Conservation (phyloP, 92 coral and sea anemone species). For the Zoanthus gigantus region DNA sequence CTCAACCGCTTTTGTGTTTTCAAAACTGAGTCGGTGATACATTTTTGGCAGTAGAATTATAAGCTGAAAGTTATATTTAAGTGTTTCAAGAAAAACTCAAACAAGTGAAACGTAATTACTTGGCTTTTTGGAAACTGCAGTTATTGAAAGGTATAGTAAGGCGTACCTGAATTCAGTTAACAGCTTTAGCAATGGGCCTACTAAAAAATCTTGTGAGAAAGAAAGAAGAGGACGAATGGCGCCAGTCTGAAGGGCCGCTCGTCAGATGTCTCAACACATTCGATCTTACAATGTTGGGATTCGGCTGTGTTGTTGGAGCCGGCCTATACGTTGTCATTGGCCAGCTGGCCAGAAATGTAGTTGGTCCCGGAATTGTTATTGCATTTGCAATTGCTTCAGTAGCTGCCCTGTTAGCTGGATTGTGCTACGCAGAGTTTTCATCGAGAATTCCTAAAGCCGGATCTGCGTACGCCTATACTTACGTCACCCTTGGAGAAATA, state of each 20-base stretch:
- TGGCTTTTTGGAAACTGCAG: not conserved
- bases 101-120: not conserved
- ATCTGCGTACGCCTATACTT: conserved; percentile 87
- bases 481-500: conserved; percentile 84
- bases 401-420: conserved; percentile 81
- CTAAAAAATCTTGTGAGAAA: not conserved
- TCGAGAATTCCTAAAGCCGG: conserved; percentile 86
- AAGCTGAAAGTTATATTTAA: not conserved
- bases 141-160: not conserved
- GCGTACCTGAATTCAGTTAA: too few species aligned
- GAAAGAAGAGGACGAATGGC: conserved; percentile 20
- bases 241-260: conserved; percentile 8
- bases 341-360: conserved; percentile 80
- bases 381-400: conserved; percentile 86
- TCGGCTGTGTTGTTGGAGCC: conserved; percentile 31
- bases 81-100: not conserved
- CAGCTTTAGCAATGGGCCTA: not conserved
- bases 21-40: not conserved
- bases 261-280: conserved; percentile 21
- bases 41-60: not conserved
- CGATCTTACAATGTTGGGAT: conserved; percentile 26
- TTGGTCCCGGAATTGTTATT: conserved; percentile 88
- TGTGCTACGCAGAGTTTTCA: conserved; percentile 89
- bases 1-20: not conserved
- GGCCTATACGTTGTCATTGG: conserved; percentile 69